Percentiles rank a stretch among this genome's conserved stretches.
Conservation (phyloP, 2,113 vertebrate genomes). For the Leiothrix lutea region DNA sequence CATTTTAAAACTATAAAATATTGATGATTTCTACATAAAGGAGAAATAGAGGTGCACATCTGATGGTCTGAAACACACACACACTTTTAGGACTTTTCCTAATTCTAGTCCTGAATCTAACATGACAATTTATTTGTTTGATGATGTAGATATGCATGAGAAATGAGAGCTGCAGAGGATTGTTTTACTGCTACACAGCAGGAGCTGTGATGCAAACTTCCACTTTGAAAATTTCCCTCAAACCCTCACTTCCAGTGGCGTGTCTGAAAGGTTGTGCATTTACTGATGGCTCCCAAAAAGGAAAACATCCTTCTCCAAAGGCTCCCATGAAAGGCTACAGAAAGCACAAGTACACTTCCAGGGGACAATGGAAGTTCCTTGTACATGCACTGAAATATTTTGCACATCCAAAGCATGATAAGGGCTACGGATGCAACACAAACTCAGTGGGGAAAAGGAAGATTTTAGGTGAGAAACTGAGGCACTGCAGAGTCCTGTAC, state of each 20-base stretch:
- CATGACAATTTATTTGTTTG: neutral
- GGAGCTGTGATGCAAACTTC: neutral
- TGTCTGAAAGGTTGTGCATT: rapidly evolving
- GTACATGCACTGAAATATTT: neutral
- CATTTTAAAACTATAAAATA: neutral
- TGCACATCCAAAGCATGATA: neutral
- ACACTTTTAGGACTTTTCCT: rapidly evolving
- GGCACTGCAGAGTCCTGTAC: neutral
- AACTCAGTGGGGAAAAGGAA: neutral
- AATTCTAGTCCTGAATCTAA: neutral
- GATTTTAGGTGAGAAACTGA: neutral
- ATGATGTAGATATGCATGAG: neutral
- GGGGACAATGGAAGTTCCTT: neutral
- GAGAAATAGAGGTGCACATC: neutral
- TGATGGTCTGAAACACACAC: neutral
- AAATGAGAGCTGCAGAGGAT: neutral
- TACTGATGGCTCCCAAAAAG: neutral
- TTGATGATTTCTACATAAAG: neutral
- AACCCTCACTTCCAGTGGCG: neutral
- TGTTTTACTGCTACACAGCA: neutral
- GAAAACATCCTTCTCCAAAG: neutral
- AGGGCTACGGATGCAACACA: neutral
- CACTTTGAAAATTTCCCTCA: neutral
- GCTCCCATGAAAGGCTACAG: rapidly evolving
- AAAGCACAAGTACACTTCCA: neutral